Evolutionary conservation across 2,888 invertebrate genomes (phyloP).

Genomic region (Amorpha juglandis): DNA sequence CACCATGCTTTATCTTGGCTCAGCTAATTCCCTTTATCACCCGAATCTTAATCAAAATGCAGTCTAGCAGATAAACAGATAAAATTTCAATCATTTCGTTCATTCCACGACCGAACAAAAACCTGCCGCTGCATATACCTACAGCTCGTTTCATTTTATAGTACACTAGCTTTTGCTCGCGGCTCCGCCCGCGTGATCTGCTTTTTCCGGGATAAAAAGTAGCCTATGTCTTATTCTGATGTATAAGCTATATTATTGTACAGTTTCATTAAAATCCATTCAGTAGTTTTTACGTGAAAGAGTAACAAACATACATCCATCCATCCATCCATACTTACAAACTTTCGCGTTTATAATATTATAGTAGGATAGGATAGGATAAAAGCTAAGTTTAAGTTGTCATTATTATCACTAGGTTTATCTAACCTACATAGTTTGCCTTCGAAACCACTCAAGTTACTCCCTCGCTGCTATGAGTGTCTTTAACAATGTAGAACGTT

Average conservation of each 20-base stretch:
- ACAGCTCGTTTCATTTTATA: constrained; percentile 16
- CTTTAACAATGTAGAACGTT: constrained; percentile 45
- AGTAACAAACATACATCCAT: no score
- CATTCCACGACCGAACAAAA: constrained; percentile 6
- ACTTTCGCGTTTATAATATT: no score
- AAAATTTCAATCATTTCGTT: neutral
- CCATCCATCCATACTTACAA: no score
- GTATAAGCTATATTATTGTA: no score
- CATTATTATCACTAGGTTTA: constrained; percentile 23
- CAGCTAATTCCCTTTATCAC: neutral
- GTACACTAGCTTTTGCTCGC: no score
- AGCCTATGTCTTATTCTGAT: no score
- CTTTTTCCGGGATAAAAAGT: no score
- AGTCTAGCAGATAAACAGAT: neutral
- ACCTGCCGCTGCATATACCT: constrained; percentile 6
- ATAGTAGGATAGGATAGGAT: no score
- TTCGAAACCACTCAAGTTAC: constrained; percentile 30
- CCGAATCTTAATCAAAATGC: neutral
- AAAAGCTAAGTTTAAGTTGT: constrained; percentile 16
- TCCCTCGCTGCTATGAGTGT: constrained; percentile 25
- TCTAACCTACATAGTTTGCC: constrained; percentile 28
- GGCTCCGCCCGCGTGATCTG: no score
- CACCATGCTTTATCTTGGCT: neutral
- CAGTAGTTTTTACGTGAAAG: no score
- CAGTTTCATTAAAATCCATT: no score